Conservation (phyloP, 2,888 invertebrate genomes). For the Agrotis exclamationis region DNA sequence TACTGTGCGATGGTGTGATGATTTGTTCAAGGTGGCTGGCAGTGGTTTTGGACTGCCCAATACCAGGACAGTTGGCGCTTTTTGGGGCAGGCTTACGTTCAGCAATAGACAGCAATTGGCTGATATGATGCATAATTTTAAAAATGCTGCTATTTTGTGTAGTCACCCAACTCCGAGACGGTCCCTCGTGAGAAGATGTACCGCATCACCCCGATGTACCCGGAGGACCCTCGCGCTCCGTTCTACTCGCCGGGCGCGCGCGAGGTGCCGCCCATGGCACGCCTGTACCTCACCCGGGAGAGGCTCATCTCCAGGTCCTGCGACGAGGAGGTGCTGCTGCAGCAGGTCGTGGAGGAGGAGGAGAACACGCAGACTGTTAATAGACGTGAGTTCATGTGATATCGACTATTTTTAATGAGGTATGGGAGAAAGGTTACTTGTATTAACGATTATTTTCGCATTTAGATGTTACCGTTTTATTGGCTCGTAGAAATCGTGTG, state of each 20-base stretch:
- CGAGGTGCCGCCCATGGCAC: conserved; percentile 96
- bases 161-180: conserved; percentile 95
- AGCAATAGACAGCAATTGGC: too few species aligned
- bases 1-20: too few species aligned
- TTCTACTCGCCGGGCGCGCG: conserved; percentile 95
- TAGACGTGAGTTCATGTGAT: conserved; percentile 90
- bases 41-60: too few species aligned
- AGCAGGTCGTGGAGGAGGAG: conserved; percentile 91
- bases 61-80: too few species aligned
- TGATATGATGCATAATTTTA: background rate
- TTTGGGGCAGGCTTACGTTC: too few species aligned
- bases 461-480: too few species aligned
- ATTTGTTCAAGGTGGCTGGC: too few species aligned
- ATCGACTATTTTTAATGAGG: too few species aligned
- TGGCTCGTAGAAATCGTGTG: too few species aligned
- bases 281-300: conserved; percentile 94
- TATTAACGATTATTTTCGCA: too few species aligned
- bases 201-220: conserved; percentile 97
- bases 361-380: conserved; percentile 93
- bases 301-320: conserved; percentile 94
- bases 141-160: conserved; percentile 29
- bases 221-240: conserved; percentile 97
- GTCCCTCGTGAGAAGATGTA: conserved; percentile 96
- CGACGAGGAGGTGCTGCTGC: conserved; percentile 92
- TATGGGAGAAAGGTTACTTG: too few species aligned